Conservation (phyloP, 2,888 invertebrate species). For the Timema cristinae region DNA sequence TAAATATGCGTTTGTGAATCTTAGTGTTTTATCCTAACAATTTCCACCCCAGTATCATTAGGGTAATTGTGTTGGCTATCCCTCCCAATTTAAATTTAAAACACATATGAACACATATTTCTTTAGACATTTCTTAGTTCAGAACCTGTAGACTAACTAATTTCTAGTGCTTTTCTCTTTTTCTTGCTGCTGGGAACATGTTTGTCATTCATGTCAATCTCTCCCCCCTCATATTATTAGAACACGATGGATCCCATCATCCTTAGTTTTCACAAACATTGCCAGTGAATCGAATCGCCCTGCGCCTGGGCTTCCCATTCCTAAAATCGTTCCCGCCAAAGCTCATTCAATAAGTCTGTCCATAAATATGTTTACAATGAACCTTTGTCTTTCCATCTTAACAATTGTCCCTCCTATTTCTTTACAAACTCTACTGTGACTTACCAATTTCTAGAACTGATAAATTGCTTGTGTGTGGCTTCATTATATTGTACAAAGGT, state of each 20-base stretch:
- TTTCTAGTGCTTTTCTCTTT: constrained; percentile 25
- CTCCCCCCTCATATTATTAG: constrained; percentile 40
- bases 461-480: constrained; percentile 13
- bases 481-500: constrained; percentile 10
- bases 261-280: constrained; percentile 52
- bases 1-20: too few relatives aligned
- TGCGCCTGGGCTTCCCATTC: constrained; percentile 17
- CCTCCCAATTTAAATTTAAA: too few relatives aligned
- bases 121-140: too few relatives aligned
- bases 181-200: constrained; percentile 30
- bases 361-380: constrained; percentile 8
- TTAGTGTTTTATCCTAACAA: too few relatives aligned
- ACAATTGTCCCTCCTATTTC: too few relatives aligned
- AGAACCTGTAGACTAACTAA: too few relatives aligned
- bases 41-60: too few relatives aligned
- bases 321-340: constrained; percentile 19
- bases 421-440: too few relatives aligned
- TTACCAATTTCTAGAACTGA: too few relatives aligned
- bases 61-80: too few relatives aligned
- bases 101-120: too few relatives aligned
- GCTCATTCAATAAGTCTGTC: constrained; percentile 16
- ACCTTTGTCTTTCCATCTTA: neutral
- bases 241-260: constrained; percentile 61
- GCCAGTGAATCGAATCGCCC: constrained; percentile 25
- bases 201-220: constrained; percentile 10